Conservation (phyloP, 2,113 vertebrate genomes). For the Gracilinanus agilis region DNA sequence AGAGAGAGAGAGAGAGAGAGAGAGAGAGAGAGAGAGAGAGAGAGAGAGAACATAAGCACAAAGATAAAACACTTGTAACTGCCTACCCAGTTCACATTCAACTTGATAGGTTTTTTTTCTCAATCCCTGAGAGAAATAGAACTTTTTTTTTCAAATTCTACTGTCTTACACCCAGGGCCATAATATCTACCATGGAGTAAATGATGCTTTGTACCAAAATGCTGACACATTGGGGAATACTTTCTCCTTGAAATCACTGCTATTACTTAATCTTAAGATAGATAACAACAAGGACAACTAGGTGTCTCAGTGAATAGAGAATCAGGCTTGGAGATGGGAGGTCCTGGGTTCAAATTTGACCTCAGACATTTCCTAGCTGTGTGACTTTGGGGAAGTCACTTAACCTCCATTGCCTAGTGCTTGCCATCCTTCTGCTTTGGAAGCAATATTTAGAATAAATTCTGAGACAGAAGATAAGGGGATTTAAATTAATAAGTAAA, state of each 20-base stretch:
- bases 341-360: too few relatives aligned
- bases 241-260: background rate
- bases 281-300: too few relatives aligned
- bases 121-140: background rate
- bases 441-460: too few relatives aligned
- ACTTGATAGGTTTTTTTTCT: background rate
- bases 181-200: background rate
- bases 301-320: too few relatives aligned
- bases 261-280: background rate
- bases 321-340: too few relatives aligned
- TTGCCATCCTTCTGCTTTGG: too few relatives aligned
- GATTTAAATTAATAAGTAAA: background rate
- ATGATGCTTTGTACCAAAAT: background rate
- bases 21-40: background rate
- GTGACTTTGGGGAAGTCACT: too few relatives aligned
- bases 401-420: too few relatives aligned
- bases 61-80: background rate
- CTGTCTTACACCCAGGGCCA: background rate
- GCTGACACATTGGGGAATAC: background rate
- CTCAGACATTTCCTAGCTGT: too few relatives aligned
- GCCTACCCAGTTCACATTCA: background rate
- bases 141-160: background rate
- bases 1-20: too few relatives aligned
- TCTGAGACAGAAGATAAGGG: too few relatives aligned
- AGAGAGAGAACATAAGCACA: background rate